Base-by-base conservation (phyloP, 2,888 invertebrate genomes). In the Eupsilia transversa region DNA sequence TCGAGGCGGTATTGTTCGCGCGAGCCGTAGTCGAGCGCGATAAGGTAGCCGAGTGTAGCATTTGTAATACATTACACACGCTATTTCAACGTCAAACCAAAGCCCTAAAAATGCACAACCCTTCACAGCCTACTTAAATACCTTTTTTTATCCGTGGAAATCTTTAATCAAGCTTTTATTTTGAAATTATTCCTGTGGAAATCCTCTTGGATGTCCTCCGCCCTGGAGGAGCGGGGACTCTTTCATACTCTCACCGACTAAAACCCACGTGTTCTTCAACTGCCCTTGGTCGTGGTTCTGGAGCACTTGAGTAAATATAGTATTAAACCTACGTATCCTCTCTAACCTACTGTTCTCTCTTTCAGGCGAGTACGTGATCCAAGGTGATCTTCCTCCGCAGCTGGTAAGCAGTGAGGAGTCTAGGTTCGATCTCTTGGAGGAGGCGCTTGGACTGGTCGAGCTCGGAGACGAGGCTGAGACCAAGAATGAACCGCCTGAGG, bases 381-480 rank as follows among this genome's bases (percentile, higher is more conserved):
- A 97, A 85, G 96, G 97, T 1, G 96, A 95, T 0, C 89, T 96
- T 14, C 96, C 97, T 1, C 91, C 94, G n/a, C 97, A 96, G 88
- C 92, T 97, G 89, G 96, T 97, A 49, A 94, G 93, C 90, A 94
- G 95, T 84, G 96, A 97, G 87, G 97, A 96, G 92, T 96, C 97
- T 63, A 93, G 97, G 89, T 97, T 97, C 89, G 97, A 97, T 87
- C 97, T 98, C 66, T 97, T 98, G 65, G 98, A 98, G 91, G 98
- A 98, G 92, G 98, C 98, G 56, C 96, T 98, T 10, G 97, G 97
- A 91, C 96, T 98, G 61, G 97, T 98, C n/a, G 98, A 97, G 86
- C 97, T 98, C 87, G 97, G 98, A 89, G 96, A 96, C 94, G 94
- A 94, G 78, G 92, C 92, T 0, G 97, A 97, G 90, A 96, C 92